Base-by-base conservation (phyloP, 2,888 invertebrate species). In the Cephalotes varians region DNA sequence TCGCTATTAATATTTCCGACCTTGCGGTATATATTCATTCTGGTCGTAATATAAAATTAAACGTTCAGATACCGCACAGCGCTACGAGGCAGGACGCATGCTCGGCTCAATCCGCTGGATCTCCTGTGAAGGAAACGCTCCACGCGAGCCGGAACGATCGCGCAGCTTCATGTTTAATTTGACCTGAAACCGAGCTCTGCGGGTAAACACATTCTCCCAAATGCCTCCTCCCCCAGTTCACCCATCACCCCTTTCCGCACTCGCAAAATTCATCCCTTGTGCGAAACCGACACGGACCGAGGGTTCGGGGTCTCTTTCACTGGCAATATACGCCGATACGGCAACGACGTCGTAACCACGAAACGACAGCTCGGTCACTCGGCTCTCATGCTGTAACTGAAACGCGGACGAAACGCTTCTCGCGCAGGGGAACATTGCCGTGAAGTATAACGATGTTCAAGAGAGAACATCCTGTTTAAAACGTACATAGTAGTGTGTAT, bases 291-390 rank as follows among this genome's bases (percentile, higher is more conserved):
- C 82, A 47, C 12, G 21, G 31, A 76, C 65, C 69, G 10, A 47
- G 49, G 76, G 67, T 21, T 64, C 58, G 77, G 56, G 56, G 60
- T 83, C 86, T 88, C 87, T 88, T 88, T 85, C 84, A 67, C 76
- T 64, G 72, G 77, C 85, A 81, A 84, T 80, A 62, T 86, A 87
- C 85, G 82, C 85, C 89, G 88, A 91, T 91, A 88, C 87, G 83
- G 83, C 85, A 88, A 89, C 88, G 88, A 90, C 86, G 85, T 90
- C 90, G 88, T 90, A 88, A 91, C 90, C 88, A 67, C 86, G 84
- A 84, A 90, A 91, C 85, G 84, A 81, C 86, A 83, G 76, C 84
- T 81, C 58, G 82, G 60, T 56, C 80, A 77, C 49, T 82, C 28
- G 73, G 18, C 54, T 60, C 74, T 83, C 72, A 7, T 62, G 67